Conservation (phyloP, 2,113 vertebrate species). For the Lonchura striata region DNA sequence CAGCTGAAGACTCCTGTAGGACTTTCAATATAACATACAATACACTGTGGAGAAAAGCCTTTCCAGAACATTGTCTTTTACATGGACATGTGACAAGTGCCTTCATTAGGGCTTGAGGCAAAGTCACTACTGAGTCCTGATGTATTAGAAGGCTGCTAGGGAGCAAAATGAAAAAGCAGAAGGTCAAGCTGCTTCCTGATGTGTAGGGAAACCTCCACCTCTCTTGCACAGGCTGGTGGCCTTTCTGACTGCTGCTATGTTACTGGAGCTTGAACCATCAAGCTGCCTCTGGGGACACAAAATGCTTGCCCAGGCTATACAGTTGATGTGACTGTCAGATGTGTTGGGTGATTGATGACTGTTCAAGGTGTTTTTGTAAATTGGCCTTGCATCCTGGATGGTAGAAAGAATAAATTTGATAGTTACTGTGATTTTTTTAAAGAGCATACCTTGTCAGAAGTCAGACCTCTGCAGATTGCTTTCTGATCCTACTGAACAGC, state of each 20-base stretch:
- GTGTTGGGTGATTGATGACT: neutral
- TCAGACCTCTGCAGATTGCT: conserved; percentile 41
- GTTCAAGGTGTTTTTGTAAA: conserved; percentile 35
- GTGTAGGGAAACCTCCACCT: neutral
- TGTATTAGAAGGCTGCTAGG: neutral
- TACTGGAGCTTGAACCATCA: neutral
- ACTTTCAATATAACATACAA: neutral
- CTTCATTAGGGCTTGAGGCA: neutral
- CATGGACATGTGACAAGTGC: rapidly evolving
- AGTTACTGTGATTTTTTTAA: conserved; percentile 44
- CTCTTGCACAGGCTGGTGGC: neutral
- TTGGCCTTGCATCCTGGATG: conserved; percentile 18
- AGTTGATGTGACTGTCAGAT: neutral
- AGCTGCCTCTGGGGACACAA: neutral
- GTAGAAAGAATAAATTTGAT: conserved; percentile 17
- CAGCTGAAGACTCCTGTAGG: neutral
- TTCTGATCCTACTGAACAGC: conserved; percentile 28
- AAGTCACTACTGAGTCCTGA: neutral
- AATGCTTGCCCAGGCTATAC: neutral
- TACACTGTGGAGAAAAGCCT: neutral
- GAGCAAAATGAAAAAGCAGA: neutral
- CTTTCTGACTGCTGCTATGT: neutral
- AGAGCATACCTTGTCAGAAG: conserved; percentile 24
- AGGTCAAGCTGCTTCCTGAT: neutral
- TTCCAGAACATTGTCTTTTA: neutral